Evolutionary conservation across 2,113 vertebrate species (phyloP).

Genomic region (Petrocephalus microphthalmus): DNA sequence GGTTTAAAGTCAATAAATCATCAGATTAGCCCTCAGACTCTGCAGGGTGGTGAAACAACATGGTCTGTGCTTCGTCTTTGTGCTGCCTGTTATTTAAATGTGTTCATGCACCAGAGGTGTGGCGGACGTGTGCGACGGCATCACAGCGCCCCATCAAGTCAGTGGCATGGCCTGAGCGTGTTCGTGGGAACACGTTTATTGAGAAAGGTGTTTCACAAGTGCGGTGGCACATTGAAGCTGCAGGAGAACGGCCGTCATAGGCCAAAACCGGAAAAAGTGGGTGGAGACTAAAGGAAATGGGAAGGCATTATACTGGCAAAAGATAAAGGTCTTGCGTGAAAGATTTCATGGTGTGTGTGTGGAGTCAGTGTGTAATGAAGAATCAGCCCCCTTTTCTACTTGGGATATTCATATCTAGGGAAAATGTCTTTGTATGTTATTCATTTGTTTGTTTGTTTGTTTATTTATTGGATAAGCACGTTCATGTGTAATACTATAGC

Average conservation of each 20-base stretch:
- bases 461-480: no score
- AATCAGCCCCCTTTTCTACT: no score
- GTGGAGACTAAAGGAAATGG: background rate
- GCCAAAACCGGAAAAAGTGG: background rate
- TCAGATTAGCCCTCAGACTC: constrained; percentile 17
- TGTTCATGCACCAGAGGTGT: background rate
- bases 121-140: background rate
- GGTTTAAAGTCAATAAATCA: constrained; percentile 34
- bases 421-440: no score
- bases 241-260: background rate
- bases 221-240: background rate
- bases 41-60: background rate
- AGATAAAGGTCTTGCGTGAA: background rate
- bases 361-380: background rate
- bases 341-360: background rate
- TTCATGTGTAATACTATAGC: no score
- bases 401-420: no score
- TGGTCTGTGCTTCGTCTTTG: background rate
- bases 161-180: background rate
- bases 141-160: background rate
- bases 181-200: background rate
- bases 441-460: no score
- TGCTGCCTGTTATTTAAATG: background rate
- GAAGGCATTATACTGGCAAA: background rate
- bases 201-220: background rate